Evolutionary conservation across 2,797 vertebrate genomes (phyloP), one percentile per base, ranked within the genome.

Genomic region (Hoplostethus atlanticus): DNA sequence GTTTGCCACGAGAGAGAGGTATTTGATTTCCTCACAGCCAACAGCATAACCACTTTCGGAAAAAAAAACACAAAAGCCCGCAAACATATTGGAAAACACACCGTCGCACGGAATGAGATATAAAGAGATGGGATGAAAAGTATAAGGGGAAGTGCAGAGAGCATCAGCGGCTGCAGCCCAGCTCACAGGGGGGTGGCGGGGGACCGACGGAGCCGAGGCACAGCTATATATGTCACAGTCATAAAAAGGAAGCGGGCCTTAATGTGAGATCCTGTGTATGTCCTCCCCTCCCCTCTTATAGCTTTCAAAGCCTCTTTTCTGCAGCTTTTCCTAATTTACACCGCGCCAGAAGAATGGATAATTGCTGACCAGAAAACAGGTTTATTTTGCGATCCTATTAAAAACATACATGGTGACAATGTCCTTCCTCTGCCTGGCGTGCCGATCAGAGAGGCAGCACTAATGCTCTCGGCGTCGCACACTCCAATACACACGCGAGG

Each of bases 291-390:
- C 56, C 67, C 21, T 77, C 71, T 57, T 69, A 42, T 36, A 71
- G 69, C 77, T 66, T 66, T 71, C 62, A 87, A 88, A 91, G 71
- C 83, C 76, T 85, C 71, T 87, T 89, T 89, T 83, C 84, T 81
- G 76, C 82, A 56, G 83, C 83, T 88, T 90, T 87, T 81, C 74
- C 73, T 84, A 80, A 89, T 92, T 88, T 78, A 71, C 71, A 76
- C 68, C 0, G 25, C 75, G 44, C 52, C 64, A 74, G 62, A 87
- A 86, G 60, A 93, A 93, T 78, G 74, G 71, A 40, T 90, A 87
- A 87, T 87, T 91, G 87, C 85, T 87, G 88, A 86, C 76, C 91
- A 91, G 85, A 89, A 93, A 92, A 91, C 81, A 73, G 90, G 84
- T 92, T 92, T 92, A 92, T 77, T 86, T 82, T 74, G 51, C 83